phyloP scores from a whole-genome alignment of 2,113 vertebrate genomes.

The Gymnarchus niloticus region DNA sequence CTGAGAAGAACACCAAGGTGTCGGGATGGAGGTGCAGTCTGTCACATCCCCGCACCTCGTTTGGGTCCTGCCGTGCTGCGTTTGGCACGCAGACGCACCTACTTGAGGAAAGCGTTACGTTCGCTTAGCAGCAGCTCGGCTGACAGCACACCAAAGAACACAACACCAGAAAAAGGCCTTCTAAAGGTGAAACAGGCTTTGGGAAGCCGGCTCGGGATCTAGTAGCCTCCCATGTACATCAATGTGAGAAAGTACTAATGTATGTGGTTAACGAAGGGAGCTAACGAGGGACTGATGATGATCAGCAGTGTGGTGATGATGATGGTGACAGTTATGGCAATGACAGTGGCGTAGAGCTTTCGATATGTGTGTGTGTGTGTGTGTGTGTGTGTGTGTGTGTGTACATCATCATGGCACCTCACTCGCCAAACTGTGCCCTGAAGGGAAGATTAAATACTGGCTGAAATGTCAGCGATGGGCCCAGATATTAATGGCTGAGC shows the following conservation, averaged over 20 bases:
- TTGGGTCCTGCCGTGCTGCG: background rate
- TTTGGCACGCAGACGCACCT: background rate
- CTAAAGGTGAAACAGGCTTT: background rate
- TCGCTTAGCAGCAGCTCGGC: background rate
- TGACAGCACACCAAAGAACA: background rate
- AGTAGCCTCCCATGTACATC: background rate
- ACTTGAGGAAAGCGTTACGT: background rate
- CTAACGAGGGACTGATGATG: background rate
- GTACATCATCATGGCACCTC: background rate
- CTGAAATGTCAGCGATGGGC: background rate
- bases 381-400: no score
- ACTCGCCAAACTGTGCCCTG: background rate
- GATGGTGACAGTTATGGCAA: background rate
- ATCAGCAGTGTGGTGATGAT: background rate
- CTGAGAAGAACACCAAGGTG: background rate
- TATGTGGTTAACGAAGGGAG: background rate
- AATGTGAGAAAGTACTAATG: background rate
- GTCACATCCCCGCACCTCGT: background rate
- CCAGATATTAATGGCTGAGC: background rate
- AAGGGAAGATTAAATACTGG: background rate
- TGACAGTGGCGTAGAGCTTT: background rate
- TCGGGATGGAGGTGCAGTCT: background rate
- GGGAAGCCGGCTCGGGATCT: no score
- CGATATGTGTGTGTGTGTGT: no score
- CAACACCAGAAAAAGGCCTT: background rate